Evolutionary conservation across 2,888 invertebrate species (phyloP).

Genomic region (Petrophora chlorosata): DNA sequence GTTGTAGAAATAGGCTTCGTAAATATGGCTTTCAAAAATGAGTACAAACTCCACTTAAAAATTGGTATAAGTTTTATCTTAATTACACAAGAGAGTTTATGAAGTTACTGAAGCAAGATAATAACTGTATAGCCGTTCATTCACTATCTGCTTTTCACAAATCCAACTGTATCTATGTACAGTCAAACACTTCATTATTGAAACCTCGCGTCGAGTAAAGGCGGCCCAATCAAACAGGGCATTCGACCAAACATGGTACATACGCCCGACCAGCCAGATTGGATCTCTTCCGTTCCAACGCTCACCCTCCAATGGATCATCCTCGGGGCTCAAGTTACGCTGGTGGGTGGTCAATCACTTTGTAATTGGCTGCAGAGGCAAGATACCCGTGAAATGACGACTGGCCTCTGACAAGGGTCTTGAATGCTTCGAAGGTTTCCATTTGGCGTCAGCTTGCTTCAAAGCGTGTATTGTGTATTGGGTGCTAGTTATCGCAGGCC

Average conservation of each 20-base stretch:
- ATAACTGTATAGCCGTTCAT: neutral
- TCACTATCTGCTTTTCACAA: neutral
- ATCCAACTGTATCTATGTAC: conserved; percentile 18
- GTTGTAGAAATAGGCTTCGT: too few relatives aligned
- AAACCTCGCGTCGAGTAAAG: conserved; percentile 57
- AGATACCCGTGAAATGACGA: conserved; percentile 81
- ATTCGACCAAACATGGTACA: conserved; percentile 71
- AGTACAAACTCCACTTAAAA: too few relatives aligned
- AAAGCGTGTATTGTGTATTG: neutral
- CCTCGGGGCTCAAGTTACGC: conserved; percentile 34
- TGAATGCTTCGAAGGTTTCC: conserved; percentile 60
- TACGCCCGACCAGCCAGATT: conserved; percentile 42
- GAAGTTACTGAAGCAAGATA: too few relatives aligned
- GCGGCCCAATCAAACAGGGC: conserved; percentile 70
- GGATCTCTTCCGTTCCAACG: conserved; percentile 44
- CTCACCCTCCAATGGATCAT: conserved; percentile 22
- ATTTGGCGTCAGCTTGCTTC: conserved; percentile 44
- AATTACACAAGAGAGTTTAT: too few relatives aligned
- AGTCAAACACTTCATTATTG: conserved; percentile 68
- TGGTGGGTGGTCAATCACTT: conserved; percentile 71
- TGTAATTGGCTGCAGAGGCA: conserved; percentile 75
- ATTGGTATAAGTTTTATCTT: too few relatives aligned
- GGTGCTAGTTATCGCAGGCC: conserved; percentile 17
- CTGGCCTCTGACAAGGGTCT: conserved; percentile 75
- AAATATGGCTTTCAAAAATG: too few relatives aligned